Percentiles rank a stretch among this genome's conserved stretches.
Conservation (phyloP, 2,797 vertebrate species). For the Rhinogobio ventralis region DNA sequence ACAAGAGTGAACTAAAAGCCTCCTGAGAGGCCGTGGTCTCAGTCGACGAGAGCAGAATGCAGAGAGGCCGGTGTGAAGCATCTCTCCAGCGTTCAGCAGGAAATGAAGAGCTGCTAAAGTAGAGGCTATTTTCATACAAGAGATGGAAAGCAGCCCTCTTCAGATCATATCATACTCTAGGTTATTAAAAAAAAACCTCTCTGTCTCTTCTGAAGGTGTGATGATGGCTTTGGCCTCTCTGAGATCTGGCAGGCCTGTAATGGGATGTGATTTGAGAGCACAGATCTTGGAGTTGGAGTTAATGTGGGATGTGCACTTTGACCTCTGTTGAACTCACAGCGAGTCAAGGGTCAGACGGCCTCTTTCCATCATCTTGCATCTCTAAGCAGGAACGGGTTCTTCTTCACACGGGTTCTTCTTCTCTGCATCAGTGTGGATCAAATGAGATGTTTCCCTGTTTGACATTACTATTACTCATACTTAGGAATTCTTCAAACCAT, state of each 20-base stretch:
- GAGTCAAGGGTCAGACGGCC: background rate
- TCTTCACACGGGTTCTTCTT: background rate
- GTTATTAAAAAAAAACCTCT: conserved; percentile 59
- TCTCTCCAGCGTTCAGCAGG: conserved; percentile 26
- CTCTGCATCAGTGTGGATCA: background rate
- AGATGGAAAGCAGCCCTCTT: conserved; percentile 57
- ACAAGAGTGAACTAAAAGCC: conserved; percentile 28
- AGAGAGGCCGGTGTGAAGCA: conserved; percentile 11
- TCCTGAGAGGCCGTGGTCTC: background rate
- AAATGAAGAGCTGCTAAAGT: conserved; percentile 50
- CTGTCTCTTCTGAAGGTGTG: conserved; percentile 32
- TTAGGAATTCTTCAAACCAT: background rate
- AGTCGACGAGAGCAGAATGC: conserved; percentile 17
- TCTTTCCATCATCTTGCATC: conserved; percentile 3
- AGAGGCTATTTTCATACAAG: conserved; percentile 59
- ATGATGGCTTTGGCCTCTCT: conserved; percentile 40
- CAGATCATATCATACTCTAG: conserved; percentile 54
- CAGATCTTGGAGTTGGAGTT: conserved; percentile 21
- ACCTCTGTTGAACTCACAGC: background rate
- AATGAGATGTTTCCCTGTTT: background rate
- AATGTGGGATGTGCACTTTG: conserved; percentile 2
- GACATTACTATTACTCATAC: background rate
- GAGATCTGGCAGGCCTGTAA: conserved; percentile 29
- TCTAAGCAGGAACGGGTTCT: background rate
- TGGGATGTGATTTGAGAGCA: conserved; percentile 39